These are phyloP conservation scores for Neoniphon sammara DNA, from an alignment of 2,797 vertebrate genomes.

Conservation along the genomic window DNA sequence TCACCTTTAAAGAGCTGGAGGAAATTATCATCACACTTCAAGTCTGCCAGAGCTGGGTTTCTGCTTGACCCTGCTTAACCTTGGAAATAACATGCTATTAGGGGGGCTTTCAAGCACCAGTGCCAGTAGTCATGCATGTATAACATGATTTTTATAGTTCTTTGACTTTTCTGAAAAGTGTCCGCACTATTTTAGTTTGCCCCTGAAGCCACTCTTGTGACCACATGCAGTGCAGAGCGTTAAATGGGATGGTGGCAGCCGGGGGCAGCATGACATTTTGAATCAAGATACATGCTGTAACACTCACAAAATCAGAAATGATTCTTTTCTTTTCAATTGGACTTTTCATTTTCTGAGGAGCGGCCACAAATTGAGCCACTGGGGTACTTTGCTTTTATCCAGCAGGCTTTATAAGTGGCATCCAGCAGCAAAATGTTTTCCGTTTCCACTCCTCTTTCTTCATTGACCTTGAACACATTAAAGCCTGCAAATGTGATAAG, in stretches of 20 bases:
- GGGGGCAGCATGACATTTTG: conserved; percentile 56
- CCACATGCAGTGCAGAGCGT: conserved; percentile 40
- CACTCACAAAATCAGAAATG: conserved; percentile 52
- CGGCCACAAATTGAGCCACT: conserved; percentile 39
- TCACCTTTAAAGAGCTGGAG: conserved; percentile 38
- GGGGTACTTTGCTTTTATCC: conserved; percentile 43
- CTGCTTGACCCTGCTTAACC: conserved; percentile 46
- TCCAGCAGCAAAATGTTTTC: conserved; percentile 36
- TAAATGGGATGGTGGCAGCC: conserved; percentile 51
- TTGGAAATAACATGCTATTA: conserved; percentile 38
- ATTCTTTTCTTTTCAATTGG: conserved; percentile 42
- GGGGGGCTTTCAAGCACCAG: conserved; percentile 39
- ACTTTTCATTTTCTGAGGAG: conserved; percentile 43
- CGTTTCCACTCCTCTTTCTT: conserved; percentile 12
- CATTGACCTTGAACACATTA: conserved; percentile 26
- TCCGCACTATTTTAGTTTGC: conserved; percentile 42
- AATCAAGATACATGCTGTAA: conserved; percentile 40
- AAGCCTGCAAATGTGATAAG: conserved; percentile 16
- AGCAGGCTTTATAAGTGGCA: conserved; percentile 19
- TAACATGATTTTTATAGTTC: conserved; percentile 49
- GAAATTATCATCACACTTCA: conserved; percentile 34
- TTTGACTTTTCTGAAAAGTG: conserved; percentile 47
- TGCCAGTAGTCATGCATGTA: conserved; percentile 23
- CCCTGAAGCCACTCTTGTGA: conserved; percentile 40
- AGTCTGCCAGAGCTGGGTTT: conserved; percentile 33